Evolutionary conservation across 2,888 invertebrate species (phyloP).

Genomic region (Hipparchia semele): DNA sequence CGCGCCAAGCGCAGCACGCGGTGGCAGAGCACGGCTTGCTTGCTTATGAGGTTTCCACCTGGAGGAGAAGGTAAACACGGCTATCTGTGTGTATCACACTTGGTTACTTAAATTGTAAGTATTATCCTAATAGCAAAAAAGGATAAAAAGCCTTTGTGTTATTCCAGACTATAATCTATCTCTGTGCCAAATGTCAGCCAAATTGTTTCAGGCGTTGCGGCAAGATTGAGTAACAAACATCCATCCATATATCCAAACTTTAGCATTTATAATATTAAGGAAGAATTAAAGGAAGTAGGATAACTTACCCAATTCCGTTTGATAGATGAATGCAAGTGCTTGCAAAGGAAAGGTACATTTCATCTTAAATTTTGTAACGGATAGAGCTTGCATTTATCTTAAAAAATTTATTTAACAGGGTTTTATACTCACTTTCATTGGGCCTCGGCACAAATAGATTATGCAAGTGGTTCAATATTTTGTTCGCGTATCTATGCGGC

Average conservation of each 20-base stretch:
- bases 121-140: not conserved
- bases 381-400: not conserved
- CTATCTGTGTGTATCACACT: too few species aligned
- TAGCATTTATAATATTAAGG: too few species aligned
- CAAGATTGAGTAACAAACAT: too few species aligned
- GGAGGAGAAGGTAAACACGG: constrained; percentile 3
- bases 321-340: constrained; percentile 96
- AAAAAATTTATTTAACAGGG: not conserved
- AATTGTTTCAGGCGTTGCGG: too few species aligned
- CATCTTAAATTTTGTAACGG: not conserved
- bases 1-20: constrained; percentile 93
- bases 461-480: constrained; percentile 96
- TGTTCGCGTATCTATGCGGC: constrained; percentile 94
- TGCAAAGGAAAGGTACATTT: constrained; percentile 75
- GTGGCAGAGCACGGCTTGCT: constrained; percentile 97
- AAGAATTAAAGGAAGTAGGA: too few species aligned
- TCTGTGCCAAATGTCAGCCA: too few species aligned
- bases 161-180: too few species aligned
- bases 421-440: constrained; percentile 90
- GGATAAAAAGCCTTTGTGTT: too few species aligned
- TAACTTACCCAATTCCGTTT: constrained; percentile 91
- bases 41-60: constrained; percentile 95
- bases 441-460: constrained; percentile 97
- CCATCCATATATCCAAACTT: too few species aligned
- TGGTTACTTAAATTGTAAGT: too few species aligned